Evolutionary conservation across 2,888 invertebrate species (phyloP).

Genomic region (Pomacea canaliculata): DNA sequence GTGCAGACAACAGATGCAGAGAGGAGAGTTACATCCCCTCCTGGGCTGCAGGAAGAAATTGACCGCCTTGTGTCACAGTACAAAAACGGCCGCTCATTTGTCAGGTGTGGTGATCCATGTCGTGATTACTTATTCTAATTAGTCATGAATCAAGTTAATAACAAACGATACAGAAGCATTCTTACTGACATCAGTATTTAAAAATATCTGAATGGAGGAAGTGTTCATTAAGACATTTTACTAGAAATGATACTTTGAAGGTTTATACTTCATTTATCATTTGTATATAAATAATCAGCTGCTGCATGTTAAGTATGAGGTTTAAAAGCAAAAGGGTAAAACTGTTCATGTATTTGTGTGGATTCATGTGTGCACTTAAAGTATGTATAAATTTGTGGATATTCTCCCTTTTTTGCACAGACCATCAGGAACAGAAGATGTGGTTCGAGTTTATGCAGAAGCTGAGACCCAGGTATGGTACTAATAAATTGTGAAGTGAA

Average conservation of each 20-base stretch:
- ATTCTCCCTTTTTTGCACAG: conserved; percentile 69
- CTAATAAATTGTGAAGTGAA: no score
- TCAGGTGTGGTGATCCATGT: conserved; percentile 73
- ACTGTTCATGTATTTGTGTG: background rate
- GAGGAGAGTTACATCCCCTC: conserved; percentile 83
- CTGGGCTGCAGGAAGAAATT: conserved; percentile 85
- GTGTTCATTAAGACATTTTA: no score
- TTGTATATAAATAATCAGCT: no score
- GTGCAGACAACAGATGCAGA: conserved; percentile 92
- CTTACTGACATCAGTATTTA: no score
- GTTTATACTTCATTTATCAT: no score
- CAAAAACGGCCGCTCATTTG: conserved; percentile 85
- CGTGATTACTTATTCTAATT: no score
- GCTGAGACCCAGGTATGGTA: conserved; percentile 76
- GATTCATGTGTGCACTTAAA: background rate
- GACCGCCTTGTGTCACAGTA: conserved; percentile 80
- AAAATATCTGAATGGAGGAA: no score
- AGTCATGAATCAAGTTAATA: background rate
- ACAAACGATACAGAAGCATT: background rate
- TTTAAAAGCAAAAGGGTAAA: background rate
- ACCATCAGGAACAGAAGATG: conserved; percentile 97
- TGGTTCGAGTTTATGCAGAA: conserved; percentile 96
- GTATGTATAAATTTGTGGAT: background rate
- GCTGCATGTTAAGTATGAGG: no score
- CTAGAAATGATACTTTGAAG: no score